phyloP scores from a whole-genome alignment of 2,888 invertebrate genomes.

The Eupithecia exiguata region DNA sequence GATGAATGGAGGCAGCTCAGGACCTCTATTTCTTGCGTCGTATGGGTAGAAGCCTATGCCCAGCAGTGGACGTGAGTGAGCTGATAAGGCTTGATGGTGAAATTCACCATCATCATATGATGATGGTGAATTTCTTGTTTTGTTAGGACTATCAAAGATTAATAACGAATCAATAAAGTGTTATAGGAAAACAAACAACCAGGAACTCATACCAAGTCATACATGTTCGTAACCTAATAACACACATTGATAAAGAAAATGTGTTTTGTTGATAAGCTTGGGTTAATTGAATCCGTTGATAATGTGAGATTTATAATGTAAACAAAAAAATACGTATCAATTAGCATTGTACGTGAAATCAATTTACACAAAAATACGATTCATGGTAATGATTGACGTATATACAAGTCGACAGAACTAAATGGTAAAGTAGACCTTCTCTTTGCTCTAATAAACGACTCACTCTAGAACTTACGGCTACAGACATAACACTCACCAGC shows the following conservation, averaged over 20 bases:
- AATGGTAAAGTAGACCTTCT: too few species aligned
- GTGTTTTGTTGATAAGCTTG: slow-evolving; percentile 53
- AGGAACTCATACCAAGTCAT: slow-evolving; percentile 16
- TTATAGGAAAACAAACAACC: background rate
- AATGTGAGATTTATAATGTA: slow-evolving; percentile 30
- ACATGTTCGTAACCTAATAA: slow-evolving; percentile 57
- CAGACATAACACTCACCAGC: too few species aligned
- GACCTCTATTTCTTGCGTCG: too few species aligned
- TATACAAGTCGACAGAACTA: background rate
- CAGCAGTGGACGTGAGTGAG: too few species aligned
- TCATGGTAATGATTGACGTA: background rate
- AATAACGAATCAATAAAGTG: background rate
- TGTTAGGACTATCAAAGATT: background rate
- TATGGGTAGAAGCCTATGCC: too few species aligned
- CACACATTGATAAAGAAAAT: slow-evolving; percentile 65
- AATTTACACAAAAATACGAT: background rate
- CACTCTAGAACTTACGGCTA: background rate
- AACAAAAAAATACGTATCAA: slow-evolving; percentile 16
- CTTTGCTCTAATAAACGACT: background rate
- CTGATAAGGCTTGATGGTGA: too few species aligned
- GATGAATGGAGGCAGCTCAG: too few species aligned
- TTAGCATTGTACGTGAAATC: background rate
- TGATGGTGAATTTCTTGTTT: too few species aligned
- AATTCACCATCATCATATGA: too few species aligned
- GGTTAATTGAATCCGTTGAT: slow-evolving; percentile 33